These are phyloP conservation scores for Vanessa cardui DNA, from an alignment of 2,888 invertebrate genomes.

Conservation along the genomic window DNA sequence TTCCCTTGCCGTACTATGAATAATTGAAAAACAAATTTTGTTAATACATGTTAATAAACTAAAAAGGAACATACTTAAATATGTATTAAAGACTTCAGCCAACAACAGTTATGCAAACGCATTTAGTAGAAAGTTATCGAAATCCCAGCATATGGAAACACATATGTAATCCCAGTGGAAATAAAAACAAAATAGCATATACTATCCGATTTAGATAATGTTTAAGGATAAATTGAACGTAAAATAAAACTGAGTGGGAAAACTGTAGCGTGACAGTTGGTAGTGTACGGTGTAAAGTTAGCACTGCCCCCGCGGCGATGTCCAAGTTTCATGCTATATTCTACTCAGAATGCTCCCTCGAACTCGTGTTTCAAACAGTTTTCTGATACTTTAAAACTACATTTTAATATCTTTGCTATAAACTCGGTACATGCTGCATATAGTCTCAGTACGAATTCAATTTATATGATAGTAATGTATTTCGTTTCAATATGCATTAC, in stretches of 20 bases:
- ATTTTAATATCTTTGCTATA: constrained; percentile 23
- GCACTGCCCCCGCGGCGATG: constrained; percentile 47
- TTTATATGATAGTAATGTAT: too few relatives aligned
- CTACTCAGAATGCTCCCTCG: constrained; percentile 27
- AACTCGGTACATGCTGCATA: constrained; percentile 11
- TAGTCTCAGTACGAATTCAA: too few relatives aligned
- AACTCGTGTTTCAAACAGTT: constrained; percentile 17
- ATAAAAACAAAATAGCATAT: constrained; percentile 47
- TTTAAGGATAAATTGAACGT: constrained; percentile 64
- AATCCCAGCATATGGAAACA: constrained; percentile 4
- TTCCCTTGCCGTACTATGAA: background rate
- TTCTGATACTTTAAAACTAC: constrained; percentile 29
- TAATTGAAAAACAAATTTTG: background rate
- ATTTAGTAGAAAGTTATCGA: constrained; percentile 3
- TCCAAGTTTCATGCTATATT: constrained; percentile 54
- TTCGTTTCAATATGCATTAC: too few relatives aligned
- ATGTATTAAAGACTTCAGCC: too few relatives aligned
- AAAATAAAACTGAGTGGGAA: constrained; percentile 68
- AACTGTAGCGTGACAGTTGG: constrained; percentile 59
- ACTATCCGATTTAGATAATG: constrained; percentile 57
- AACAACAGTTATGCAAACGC: background rate
- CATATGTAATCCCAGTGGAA: constrained; percentile 31
- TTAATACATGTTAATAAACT: too few relatives aligned
- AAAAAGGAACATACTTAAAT: too few relatives aligned
- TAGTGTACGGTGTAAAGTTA: constrained; percentile 38